Evolutionary conservation across 2,888 invertebrate species (phyloP), one percentile per base, ranked within the genome.

Genomic region (Agrochola lychnidis): DNA sequence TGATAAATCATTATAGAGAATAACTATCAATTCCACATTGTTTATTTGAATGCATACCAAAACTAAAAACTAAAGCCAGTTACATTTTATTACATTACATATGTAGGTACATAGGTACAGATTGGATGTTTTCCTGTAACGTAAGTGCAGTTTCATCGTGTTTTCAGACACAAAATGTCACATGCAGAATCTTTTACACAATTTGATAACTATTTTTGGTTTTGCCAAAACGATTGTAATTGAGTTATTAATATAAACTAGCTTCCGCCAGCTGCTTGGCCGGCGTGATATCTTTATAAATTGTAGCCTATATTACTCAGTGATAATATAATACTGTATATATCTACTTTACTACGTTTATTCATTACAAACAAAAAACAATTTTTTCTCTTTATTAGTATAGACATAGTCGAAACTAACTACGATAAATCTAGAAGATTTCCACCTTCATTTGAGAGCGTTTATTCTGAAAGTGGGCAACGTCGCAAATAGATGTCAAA

Each of bases 161-260:
- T 56, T 76, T 76, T 48, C 25, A 53, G 9, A 1, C 1, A 30
- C 9, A 56, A 78, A 56, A 67, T n/a, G 16, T 36, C n/a, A 53
- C 53, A 36, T 36, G 16, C 22, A 36, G 9, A n/a, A 36, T 51
- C 14, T 9, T 14, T 3, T 22, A 51, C 9, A 36, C 22, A 68
- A 36, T 53, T 10, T 36, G 9, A 16, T 9, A 36, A 67, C n/a
- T 53, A 5, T 53, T 36, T 67, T 67, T 30, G 12, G 7, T 30
- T 67, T n/a, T 25, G 12, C 19, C 7, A 30, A 51, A 25, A 48
- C 19, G 6, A 25, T 45, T 25, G 19, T 42, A n/a, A 40, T 40
- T n/a, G 22, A 7, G 14, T 16, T 42, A 42, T 1, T n/a, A 40
- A 16, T 16, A 51, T 19, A 19, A 7, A 51, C 19, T 19, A 19